Evolutionary conservation across 2,888 invertebrate species (phyloP).

Genomic region (Conops quadrifasciatus): DNA sequence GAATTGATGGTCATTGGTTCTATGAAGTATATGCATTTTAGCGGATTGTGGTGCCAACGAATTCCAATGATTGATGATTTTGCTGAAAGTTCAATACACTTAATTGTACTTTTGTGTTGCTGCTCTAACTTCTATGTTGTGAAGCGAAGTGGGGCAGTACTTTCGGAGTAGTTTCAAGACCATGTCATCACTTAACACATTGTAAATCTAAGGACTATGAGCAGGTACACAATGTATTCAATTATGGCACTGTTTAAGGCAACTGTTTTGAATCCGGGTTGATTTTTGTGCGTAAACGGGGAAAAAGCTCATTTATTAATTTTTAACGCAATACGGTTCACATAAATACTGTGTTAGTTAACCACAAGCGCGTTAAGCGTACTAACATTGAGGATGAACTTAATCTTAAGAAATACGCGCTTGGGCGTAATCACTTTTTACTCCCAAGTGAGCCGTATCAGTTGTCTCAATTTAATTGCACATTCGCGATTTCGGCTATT

Average conservation of each 20-base stretch:
- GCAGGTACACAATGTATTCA: constrained; percentile 24
- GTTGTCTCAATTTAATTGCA: not conserved
- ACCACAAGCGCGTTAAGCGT: no score
- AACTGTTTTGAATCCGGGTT: not conserved
- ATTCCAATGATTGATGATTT: no score
- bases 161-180: not conserved
- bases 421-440: not conserved
- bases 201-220: not conserved
- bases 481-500: not conserved
- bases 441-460: not conserved
- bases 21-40: constrained; percentile 63
- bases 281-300: not conserved
- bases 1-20: constrained; percentile 65
- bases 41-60: not conserved
- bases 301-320: no score
- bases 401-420: no score
- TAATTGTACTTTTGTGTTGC: no score
- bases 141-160: not conserved
- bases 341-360: no score
- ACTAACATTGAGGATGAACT: no score
- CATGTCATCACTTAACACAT: constrained; percentile 10
- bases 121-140: not conserved
- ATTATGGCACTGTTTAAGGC: constrained; percentile 31
- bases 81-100: no score
- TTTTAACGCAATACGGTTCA: no score